Evolutionary conservation across 2,797 vertebrate species (phyloP).

Genomic region (Dryobates pubescens): DNA sequence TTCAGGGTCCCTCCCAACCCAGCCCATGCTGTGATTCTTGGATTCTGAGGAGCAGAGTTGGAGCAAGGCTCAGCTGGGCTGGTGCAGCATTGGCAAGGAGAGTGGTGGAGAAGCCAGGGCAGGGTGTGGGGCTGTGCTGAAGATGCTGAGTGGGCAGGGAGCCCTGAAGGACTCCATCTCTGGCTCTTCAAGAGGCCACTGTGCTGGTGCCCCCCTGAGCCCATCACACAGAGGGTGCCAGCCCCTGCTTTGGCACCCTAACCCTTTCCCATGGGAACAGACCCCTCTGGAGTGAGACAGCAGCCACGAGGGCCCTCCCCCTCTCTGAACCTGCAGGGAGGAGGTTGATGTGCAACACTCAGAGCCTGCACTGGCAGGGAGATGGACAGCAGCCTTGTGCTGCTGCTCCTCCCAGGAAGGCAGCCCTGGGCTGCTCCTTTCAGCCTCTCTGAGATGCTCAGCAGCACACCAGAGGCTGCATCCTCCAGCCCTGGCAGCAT

Average conservation of each 20-base stretch:
- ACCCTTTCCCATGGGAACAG: neutral
- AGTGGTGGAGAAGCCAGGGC: neutral
- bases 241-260: neutral
- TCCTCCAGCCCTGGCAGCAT: neutral
- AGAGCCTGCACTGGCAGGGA: neutral
- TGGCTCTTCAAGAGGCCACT: neutral
- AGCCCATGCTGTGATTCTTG: too few relatives aligned
- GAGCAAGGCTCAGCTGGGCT: neutral
- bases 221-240: accelerated
- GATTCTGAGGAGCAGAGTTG: neutral
- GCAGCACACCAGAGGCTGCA: neutral
- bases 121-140: too few relatives aligned
- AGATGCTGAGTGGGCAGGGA: neutral
- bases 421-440: accelerated
- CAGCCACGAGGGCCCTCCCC: neutral
- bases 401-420: neutral
- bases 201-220: neutral
- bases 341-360: accelerated
- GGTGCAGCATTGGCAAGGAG: accelerated
- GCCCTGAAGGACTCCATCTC: neutral
- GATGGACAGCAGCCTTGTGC: accelerated
- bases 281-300: accelerated
- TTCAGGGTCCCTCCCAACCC: too few relatives aligned
- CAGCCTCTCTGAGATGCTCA: neutral
- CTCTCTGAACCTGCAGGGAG: neutral